These are phyloP conservation scores for Antennarius maculatus DNA, from an alignment of 2,797 vertebrate genomes.

Conservation along the genomic window DNA sequence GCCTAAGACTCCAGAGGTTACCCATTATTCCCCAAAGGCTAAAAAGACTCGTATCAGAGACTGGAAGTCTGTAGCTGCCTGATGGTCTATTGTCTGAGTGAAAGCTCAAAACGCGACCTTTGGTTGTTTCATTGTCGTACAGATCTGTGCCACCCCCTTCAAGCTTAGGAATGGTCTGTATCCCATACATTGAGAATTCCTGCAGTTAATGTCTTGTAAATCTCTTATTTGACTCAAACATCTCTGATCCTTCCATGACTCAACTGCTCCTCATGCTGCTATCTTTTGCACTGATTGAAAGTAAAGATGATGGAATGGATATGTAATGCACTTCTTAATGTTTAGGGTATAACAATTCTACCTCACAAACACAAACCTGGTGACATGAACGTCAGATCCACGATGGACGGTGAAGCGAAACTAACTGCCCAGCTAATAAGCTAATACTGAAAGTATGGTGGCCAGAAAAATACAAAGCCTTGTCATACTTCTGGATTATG, in stretches of 20 bases:
- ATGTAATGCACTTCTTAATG: not conserved
- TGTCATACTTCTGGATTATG: not conserved
- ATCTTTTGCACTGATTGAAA: not conserved
- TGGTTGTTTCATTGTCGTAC: conserved; percentile 12
- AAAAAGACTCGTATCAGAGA: conserved; percentile 19
- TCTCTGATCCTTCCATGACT: not conserved
- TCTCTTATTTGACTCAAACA: not conserved
- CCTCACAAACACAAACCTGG: conserved; percentile 9
- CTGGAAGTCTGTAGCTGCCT: not conserved
- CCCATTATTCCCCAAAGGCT: conserved; percentile 21
- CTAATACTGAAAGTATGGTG: not conserved
- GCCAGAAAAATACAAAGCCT: conserved; percentile 8
- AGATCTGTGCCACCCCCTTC: not conserved
- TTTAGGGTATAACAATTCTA: not conserved
- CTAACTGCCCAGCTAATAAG: not conserved
- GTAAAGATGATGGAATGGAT: not conserved
- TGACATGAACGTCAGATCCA: conserved; percentile 1
- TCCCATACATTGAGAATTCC: not conserved
- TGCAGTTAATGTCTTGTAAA: not conserved
- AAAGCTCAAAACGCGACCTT: conserved; percentile 13
- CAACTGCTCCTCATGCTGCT: not conserved
- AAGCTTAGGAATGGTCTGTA: not conserved
- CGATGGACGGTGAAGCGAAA: conserved; percentile 4
- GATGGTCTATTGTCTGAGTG: conserved; percentile 3
- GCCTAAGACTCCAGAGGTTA: conserved; percentile 14